These are phyloP conservation scores for Chymomyza costata DNA, from an alignment of 1,140 invertebrate genomes.

Conservation along the genomic window DNA sequence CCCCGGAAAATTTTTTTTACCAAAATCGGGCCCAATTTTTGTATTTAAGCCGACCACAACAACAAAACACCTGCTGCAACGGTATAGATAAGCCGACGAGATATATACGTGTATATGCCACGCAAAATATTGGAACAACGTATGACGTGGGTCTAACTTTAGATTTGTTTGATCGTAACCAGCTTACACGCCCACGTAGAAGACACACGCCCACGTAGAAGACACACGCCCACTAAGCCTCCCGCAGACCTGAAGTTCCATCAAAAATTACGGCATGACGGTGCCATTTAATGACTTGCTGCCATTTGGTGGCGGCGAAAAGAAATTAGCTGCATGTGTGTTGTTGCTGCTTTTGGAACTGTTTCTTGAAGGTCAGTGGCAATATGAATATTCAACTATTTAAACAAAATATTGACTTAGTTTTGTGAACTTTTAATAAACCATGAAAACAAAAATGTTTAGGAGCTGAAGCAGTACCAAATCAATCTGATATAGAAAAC, in stretches of 20 bases:
- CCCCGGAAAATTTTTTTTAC: constrained; percentile 6
- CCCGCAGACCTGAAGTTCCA: not conserved
- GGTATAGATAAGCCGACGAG: constrained; percentile 37
- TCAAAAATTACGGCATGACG: constrained; percentile 42
- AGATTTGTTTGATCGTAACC: constrained; percentile 25
- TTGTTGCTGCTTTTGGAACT: constrained; percentile 63
- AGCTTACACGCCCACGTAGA: constrained; percentile 39
- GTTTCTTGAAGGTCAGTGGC: constrained; percentile 62
- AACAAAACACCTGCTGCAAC: constrained; percentile 27
- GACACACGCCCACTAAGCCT: not conserved
- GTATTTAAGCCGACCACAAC: constrained; percentile 24
- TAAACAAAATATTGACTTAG: constrained; percentile 10
- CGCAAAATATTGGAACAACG: constrained; percentile 28
- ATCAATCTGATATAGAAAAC: constrained; percentile 88
- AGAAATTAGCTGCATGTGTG: constrained; percentile 63
- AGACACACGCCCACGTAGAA: constrained; percentile 7
- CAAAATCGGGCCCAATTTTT: constrained; percentile 47
- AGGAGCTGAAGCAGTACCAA: constrained; percentile 79
- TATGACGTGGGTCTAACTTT: constrained; percentile 46
- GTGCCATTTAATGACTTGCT: constrained; percentile 62
- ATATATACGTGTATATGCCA: constrained; percentile 31
- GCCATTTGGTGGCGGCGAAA: constrained; percentile 55
- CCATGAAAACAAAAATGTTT: too few species aligned
- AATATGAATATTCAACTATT: constrained; percentile 4
- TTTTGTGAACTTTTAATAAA: constrained; percentile 15